Evolutionary conservation across 1,140 invertebrate genomes (phyloP).

Genomic region (Leptonema lineaticorne): DNA sequence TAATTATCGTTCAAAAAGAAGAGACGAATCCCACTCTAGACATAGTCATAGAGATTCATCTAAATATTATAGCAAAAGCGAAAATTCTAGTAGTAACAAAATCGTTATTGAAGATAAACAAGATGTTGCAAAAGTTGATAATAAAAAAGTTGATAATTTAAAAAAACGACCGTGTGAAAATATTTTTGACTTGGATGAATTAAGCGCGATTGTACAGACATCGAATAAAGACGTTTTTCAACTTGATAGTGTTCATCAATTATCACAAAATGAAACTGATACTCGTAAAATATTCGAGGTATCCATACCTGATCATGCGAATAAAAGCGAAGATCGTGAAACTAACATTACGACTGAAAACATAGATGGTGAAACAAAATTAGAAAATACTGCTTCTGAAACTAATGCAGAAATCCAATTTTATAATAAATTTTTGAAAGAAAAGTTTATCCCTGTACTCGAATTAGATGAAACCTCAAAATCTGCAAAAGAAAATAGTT

Average conservation of each 20-base stretch:
- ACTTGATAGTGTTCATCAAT: not conserved
- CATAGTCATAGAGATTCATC: constrained; percentile 21
- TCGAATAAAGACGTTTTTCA: not conserved
- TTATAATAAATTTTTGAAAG: constrained; percentile 10
- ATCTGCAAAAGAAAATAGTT: not conserved
- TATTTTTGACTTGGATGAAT: not conserved
- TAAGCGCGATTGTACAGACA: not conserved
- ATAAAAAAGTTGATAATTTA: not conserved
- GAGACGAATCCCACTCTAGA: constrained; percentile 33
- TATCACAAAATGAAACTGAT: too few species aligned
- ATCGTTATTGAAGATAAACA: constrained; percentile 46
- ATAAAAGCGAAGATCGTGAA: not conserved
- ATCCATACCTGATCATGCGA: not conserved
- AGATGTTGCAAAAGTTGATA: constrained; percentile 37
- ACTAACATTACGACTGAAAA: not conserved
- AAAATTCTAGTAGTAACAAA: constrained; percentile 9
- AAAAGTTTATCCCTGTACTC: constrained; percentile 19
- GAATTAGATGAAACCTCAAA: not conserved
- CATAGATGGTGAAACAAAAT: not conserved
- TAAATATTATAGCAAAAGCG: constrained; percentile 26
- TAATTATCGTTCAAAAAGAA: constrained; percentile 10
- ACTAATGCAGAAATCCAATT: not conserved
- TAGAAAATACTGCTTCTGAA: not conserved
- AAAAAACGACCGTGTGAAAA: not conserved
- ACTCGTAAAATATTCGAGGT: too few species aligned